Base-by-base conservation (phyloP, 2,113 vertebrate genomes). In the Myrmophylax atrothorax region DNA sequence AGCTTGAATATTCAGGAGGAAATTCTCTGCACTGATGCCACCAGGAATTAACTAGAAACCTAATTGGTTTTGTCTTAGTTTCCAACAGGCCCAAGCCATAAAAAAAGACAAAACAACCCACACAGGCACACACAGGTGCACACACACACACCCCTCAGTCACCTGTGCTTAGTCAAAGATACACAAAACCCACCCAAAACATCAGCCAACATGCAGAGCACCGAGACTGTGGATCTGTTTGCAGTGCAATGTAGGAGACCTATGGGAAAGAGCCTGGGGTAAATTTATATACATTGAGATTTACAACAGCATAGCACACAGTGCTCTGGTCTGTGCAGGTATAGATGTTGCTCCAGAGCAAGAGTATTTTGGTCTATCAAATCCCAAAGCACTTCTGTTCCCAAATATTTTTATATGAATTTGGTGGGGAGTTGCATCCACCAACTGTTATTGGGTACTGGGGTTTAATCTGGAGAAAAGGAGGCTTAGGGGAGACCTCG, bases 261-360 rank as follows among this genome's bases (percentile, higher is more conserved):
- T 33, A 6, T 1, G 9, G 17, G 38, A 72, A 72, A 6, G 63
- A 76, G 19, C 11, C 33, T 42, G 42, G 13, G 7, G 12, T 44
- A 40, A 42, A 60, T 44, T 52, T 14, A 23, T 22, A 15, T 10
- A 76, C 19, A 7, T 9, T 67, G 33, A 86, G 44, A 72, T 69
- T 52, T 72, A 3, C 35, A 63, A 50, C 7, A 90, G 14, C 22
- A 50, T 5, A 46, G 13, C 1, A 3, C 0, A 0, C 7, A 37
- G 58, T 20, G 18, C 33, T 66, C 33, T 53, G 24, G 9, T 55
- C 35, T 31, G 8, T 7, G 14, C 16, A 62, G 28, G 10, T 15
- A 22, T 6, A 2, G 3, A 25, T 18, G 31, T 1, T 49, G 46
- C 24, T 70, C 20, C 38, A 14, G n/a, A 73, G 20, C 2, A 35